Evolutionary conservation across 2,113 vertebrate genomes (phyloP).

Genomic region (Trematomus loennbergii): DNA sequence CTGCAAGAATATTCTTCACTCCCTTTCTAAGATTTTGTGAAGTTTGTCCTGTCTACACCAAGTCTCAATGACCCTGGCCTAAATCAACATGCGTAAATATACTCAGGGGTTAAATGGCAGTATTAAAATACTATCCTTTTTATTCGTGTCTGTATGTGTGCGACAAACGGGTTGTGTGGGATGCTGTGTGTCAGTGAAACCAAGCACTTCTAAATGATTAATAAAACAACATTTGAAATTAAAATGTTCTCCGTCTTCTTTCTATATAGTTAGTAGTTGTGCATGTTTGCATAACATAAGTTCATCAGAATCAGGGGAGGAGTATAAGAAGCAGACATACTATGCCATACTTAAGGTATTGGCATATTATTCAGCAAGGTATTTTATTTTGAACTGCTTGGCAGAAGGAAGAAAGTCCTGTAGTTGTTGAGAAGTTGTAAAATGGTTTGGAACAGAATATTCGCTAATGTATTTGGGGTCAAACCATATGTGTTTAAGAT

Average conservation of each 20-base stretch:
- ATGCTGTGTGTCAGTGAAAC: conserved; percentile 8
- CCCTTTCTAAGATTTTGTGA: conserved; percentile 21
- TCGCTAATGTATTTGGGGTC: not conserved
- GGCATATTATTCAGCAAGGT: not conserved
- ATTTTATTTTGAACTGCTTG: not conserved
- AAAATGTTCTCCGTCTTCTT: not conserved
- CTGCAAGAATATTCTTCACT: conserved; percentile 8
- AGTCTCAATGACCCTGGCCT: conserved; percentile 32
- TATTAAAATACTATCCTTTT: conserved; percentile 22
- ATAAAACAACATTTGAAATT: conserved; percentile 39
- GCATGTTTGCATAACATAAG: not conserved
- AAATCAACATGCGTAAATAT: not conserved
- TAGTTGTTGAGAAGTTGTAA: not conserved
- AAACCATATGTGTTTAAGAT: no score
- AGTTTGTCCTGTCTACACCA: not conserved
- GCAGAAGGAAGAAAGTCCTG: not conserved
- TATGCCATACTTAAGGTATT: no score
- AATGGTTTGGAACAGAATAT: no score
- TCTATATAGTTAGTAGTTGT: not conserved
- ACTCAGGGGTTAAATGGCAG: conserved; percentile 55
- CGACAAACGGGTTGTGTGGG: conserved; percentile 23
- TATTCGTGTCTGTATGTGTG: conserved; percentile 17
- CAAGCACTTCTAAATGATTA: conserved; percentile 16
- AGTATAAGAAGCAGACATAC: not conserved
- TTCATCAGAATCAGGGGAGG: not conserved